A percentile compares a stretch with the other conserved stretches of the same genome.
phyloP scores from a whole-genome alignment of 1,140 invertebrate genomes.

The Zaprionus inermis region DNA sequence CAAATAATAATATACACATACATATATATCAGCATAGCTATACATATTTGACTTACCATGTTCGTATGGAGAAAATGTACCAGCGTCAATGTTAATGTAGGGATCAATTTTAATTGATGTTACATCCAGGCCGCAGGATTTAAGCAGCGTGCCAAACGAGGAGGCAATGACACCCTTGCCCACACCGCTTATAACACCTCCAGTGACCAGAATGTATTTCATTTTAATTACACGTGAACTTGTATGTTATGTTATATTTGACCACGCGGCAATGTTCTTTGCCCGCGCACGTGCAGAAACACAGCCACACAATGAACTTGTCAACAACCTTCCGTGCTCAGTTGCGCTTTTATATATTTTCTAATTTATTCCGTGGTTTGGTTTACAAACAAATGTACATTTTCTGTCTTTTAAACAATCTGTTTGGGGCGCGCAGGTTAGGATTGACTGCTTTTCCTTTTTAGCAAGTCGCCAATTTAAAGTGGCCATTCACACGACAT shows the following conservation, averaged over 20 bases:
- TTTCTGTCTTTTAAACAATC: constrained; percentile 10
- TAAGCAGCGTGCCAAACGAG: constrained; percentile 97
- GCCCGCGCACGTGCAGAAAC: neutral
- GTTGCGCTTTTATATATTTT: neutral
- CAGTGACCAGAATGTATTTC: constrained; percentile 98
- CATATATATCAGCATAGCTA: neutral
- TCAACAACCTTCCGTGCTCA: neutral
- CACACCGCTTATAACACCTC: constrained; percentile 98
- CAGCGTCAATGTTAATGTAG: constrained; percentile 99
- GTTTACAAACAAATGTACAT: constrained; percentile 1
- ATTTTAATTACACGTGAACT: constrained; percentile 48
- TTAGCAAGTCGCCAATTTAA: too few relatives aligned
- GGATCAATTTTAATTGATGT: constrained; percentile 99
- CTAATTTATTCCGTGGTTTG: neutral
- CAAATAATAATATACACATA: neutral
- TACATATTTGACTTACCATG: constrained; percentile 90
- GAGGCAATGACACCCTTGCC: constrained; percentile 99
- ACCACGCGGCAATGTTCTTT: constrained; percentile 11
- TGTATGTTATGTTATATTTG: neutral
- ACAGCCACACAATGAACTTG: neutral
- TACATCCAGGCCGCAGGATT: constrained; percentile 95
- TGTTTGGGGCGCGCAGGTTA: neutral
- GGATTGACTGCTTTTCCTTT: too few relatives aligned
- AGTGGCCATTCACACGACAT: neutral
- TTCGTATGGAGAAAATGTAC: constrained; percentile 99